Evolutionary conservation across 2,888 invertebrate genomes (phyloP).

Genomic region (Trichacis sp.): DNA sequence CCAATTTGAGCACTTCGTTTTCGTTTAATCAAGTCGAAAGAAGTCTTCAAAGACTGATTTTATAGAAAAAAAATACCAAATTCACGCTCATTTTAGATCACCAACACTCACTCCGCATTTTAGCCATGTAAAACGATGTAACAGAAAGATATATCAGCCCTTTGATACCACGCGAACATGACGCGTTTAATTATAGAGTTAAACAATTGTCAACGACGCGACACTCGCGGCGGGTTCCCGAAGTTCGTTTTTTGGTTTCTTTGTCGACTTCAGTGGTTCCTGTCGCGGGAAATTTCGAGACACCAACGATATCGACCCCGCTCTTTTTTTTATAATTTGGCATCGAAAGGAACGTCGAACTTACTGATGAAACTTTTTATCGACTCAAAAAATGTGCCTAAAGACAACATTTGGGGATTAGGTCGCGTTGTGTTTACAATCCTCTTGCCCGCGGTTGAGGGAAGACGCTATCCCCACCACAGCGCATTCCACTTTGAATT

Average conservation of each 20-base stretch:
- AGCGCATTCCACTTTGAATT: no score
- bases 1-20: slow-evolving; percentile 28
- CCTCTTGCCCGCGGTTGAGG: no score
- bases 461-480: no score
- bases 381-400: slow-evolving; percentile 13
- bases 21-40: slow-evolving; percentile 54
- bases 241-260: background rate
- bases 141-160: slow-evolving; percentile 55
- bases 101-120: slow-evolving; percentile 58
- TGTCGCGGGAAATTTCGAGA: background rate
- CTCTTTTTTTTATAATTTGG: background rate
- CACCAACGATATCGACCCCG: background rate
- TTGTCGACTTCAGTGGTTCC: background rate
- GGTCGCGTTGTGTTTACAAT: no score
- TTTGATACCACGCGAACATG: slow-evolving; percentile 63
- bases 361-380: slow-evolving; percentile 18
- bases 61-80: slow-evolving; percentile 58
- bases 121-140: slow-evolving; percentile 39
- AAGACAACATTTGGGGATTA: background rate
- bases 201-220: slow-evolving; percentile 13
- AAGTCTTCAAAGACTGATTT: slow-evolving; percentile 67
- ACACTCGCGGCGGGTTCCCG: background rate
- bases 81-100: slow-evolving; percentile 58
- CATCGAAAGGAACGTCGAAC: background rate
- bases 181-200: slow-evolving; percentile 59